Evolutionary conservation across 2,888 invertebrate genomes (phyloP), one percentile per base, ranked within the genome.

Genomic region (Microplitis deprimator): DNA sequence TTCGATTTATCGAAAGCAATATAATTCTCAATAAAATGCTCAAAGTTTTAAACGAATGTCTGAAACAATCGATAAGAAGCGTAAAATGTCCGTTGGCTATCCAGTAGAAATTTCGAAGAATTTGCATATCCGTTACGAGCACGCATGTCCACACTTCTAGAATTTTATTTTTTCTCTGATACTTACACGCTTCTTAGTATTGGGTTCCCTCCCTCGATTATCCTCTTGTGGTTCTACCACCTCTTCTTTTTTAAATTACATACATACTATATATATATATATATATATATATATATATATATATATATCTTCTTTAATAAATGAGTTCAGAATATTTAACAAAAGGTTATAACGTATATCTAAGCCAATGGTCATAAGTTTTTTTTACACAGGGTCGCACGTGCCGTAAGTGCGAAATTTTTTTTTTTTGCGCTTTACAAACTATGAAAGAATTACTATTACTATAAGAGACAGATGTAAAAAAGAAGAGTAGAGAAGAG

Each of bases 281-380:
- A 13, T 20, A 38, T 64, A 59, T 68, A n/a, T 41, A 40, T 13
- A 40, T 59, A 17, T 59, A n/a, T 40, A 13, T 67, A 13, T 20
- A 38, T 64, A 59, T 17, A 20, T 59, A 70, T 41, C 60, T 77
- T 78, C 74, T 79, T 74, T 62, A 72, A 73, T 39, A 73, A 76
- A 79, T 79, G 81, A 79, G 85, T 86, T 86, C 85, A 85, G 84
- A 82, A 86, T 85, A 85, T 85, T 84, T 83, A 85, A 82, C 84
- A 79, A 77, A 79, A 80, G 80, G 80, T 79, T 78, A 78, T 81
- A 82, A 80, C 81, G 82, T 81, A 82, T 79, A 78, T 80, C 50
- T 50, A 8, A 13, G 50, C 10, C 50, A 7, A 50, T 50, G 50
- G 50, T 50, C 50, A 73, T 78, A 80, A 78, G 76, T 78, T 75